Evolutionary conservation across 2,888 invertebrate species (phyloP).

Genomic region (Caenorhabditis zanzibari): DNA sequence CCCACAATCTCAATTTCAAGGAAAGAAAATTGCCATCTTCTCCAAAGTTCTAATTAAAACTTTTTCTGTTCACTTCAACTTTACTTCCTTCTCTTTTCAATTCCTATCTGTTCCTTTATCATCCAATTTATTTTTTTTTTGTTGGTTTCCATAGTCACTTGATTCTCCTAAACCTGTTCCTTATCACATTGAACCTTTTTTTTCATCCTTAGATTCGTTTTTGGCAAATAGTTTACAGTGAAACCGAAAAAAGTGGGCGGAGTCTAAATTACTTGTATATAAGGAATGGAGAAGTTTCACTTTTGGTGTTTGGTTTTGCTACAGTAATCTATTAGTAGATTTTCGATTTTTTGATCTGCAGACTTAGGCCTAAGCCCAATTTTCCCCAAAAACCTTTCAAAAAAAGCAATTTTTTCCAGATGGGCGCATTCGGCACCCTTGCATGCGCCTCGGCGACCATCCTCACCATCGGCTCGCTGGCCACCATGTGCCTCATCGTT

Average conservation of each 20-base stretch:
- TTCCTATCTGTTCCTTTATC: slow-evolving; percentile 1
- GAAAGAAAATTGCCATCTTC: too few species aligned
- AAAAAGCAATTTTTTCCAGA: slow-evolving; percentile 46
- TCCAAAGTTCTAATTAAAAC: too few species aligned
- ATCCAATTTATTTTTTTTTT: background rate
- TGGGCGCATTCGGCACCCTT: slow-evolving; percentile 66
- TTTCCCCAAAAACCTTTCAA: background rate
- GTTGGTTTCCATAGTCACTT: slow-evolving; percentile 26
- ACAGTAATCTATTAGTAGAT: too few species aligned
- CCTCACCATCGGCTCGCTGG: slow-evolving; percentile 63
- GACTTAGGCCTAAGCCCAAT: too few species aligned
- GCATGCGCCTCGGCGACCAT: slow-evolving; percentile 66
- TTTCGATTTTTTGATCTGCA: too few species aligned
- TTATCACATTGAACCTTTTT: slow-evolving; percentile 21
- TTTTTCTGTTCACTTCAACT: too few species aligned
- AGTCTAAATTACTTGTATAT: background rate
- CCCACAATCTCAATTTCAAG: too few species aligned
- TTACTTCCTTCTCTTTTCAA: background rate
- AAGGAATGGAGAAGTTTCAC: too few species aligned
- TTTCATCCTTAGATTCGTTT: background rate
- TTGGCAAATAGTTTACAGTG: slow-evolving; percentile 40
- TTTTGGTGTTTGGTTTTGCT: background rate
- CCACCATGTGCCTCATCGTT: slow-evolving; percentile 62
- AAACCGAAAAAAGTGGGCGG: slow-evolving; percentile 39
- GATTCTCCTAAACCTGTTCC: slow-evolving; percentile 17